These are phyloP conservation scores for Helicoverpa assulta DNA, from an alignment of 2,888 invertebrate genomes.

Conservation along the genomic window DNA sequence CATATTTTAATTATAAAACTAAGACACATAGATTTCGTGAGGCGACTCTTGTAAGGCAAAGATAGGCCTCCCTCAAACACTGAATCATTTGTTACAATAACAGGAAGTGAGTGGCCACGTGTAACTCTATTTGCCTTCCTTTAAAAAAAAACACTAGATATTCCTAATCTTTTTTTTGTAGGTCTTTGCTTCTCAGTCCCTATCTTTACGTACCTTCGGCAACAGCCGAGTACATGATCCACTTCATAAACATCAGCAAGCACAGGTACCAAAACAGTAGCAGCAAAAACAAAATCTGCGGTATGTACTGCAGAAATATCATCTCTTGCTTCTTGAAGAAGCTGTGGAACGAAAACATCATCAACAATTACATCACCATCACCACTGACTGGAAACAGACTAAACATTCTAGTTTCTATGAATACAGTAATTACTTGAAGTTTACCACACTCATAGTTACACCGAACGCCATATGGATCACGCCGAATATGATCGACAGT, in stretches of 20 bases:
- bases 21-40: no score
- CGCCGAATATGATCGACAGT: slow-evolving; percentile 93
- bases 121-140: no score
- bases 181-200: neutral
- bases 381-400: slow-evolving; percentile 52
- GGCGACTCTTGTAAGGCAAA: no score
- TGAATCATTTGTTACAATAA: no score
- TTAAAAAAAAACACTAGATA: no score
- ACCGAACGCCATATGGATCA: slow-evolving; percentile 94
- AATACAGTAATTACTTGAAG: slow-evolving; percentile 90
- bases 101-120: no score
- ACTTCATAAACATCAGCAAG: slow-evolving; percentile 92
- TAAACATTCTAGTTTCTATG: slow-evolving; percentile 84
- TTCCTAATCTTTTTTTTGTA: no score
- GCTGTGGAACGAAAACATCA: slow-evolving; percentile 72
- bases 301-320: slow-evolving; percentile 92
- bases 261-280: slow-evolving; percentile 93
- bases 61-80: no score
- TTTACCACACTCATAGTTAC: slow-evolving; percentile 92
- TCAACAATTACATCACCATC: slow-evolving; percentile 41
- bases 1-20: no score
- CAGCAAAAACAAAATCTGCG: slow-evolving; percentile 92
- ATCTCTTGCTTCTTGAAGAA: slow-evolving; percentile 86
- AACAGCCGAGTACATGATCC: slow-evolving; percentile 90
- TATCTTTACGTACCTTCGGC: slow-evolving; percentile 71